Base-by-base conservation (phyloP, 2,888 invertebrate genomes). In the Rotaria sp. region DNA sequence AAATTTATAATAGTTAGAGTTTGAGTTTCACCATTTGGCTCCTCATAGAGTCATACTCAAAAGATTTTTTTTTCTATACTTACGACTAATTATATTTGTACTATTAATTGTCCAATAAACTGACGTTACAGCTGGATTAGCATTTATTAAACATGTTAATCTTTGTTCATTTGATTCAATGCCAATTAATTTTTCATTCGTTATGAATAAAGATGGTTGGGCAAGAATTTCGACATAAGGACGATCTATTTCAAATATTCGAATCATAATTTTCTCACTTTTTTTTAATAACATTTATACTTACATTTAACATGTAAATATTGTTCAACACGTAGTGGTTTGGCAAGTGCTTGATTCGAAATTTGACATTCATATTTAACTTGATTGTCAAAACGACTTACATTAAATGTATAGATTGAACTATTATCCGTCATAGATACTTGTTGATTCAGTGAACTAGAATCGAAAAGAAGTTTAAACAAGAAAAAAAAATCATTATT, bases 81-180 rank as follows among this genome's bases (percentile, higher is more conserved):
- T 45, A 80, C 80, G 80, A n/a, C 80, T 80, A 45, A 80, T 15
- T 45, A 80, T 80, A n/a, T 41, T 80, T 45, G 80, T 80, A 80
- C 21, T 26, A n/a, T 80, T 80, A 10, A 80, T 45, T 80, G 80
- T 80, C 80, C 80, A 80, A 45, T 80, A 80, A 15, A 80, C n/a
- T 26, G 45, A 45, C 15, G 80, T 80, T 45, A 21, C 45, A n/a
- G 13, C n/a, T n/a, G 80, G 80, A 80, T 80, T 80, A 13, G 80
- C 80, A 80, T 80, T 45, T 26, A 80, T 45, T 5, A 45, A 4
- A 80, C 80, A 80, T 45, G n/a, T 45, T 26, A 80, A 26, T 45
- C 45, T 45, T 80, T 80, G 45, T 41, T 80, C 80, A 45, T 13
- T 24, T n/a, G 1, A n/a, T 80, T 80, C 80, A 26, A 80, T 80